Evolutionary conservation across 1,140 invertebrate species (phyloP).

Genomic region (Drosophila trapezifrons): DNA sequence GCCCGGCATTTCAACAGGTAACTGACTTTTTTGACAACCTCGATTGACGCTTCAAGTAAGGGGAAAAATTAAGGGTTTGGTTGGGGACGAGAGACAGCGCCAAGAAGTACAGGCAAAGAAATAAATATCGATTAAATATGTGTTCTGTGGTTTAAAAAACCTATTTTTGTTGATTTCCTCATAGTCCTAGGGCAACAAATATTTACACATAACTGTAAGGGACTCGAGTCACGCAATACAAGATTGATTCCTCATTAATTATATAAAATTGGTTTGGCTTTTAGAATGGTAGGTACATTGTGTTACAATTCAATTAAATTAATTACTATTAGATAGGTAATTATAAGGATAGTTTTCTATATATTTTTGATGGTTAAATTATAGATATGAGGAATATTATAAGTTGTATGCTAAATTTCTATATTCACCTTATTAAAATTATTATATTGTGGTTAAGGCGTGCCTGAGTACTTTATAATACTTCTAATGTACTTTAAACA

Average conservation of each 20-base stretch:
- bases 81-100: not conserved
- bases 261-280: not conserved
- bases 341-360: too few relatives aligned
- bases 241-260: not conserved
- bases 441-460: too few relatives aligned
- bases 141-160: not conserved
- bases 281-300: not conserved
- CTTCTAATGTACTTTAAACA: not conserved
- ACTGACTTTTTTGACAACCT: slow-evolving; percentile 59
- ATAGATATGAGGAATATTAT: not conserved
- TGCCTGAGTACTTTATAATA: not conserved
- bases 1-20: slow-evolving; percentile 70
- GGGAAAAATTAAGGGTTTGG: slow-evolving; percentile 1
- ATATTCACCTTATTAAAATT: too few relatives aligned
- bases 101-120: slow-evolving; percentile 14
- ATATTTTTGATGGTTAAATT: not conserved
- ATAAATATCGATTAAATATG: slow-evolving; percentile 33
- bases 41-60: slow-evolving; percentile 33
- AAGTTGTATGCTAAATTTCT: too few relatives aligned
- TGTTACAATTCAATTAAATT: not conserved
- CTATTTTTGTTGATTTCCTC: slow-evolving; percentile 1
- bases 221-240: slow-evolving; percentile 1
- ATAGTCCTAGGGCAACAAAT: slow-evolving; percentile 10
- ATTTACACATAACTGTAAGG: not conserved
- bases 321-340: not conserved